Conservation (phyloP, 2,113 vertebrate genomes). For the Anguilla japonica region DNA sequence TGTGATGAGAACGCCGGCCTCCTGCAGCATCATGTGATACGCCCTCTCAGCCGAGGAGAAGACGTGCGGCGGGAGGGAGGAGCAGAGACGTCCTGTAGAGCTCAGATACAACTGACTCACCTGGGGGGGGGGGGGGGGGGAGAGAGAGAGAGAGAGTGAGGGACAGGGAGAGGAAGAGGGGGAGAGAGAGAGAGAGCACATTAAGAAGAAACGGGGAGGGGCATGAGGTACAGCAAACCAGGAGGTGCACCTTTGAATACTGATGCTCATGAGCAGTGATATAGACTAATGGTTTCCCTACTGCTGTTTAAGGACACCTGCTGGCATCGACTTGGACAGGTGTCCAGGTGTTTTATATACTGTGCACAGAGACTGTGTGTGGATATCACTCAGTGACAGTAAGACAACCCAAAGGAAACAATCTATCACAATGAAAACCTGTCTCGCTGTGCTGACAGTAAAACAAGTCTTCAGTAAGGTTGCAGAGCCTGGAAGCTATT, state of each 20-base stretch:
- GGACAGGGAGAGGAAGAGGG: neutral
- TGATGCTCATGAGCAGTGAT: too few relatives aligned
- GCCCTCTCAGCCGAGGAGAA: constrained; percentile 91
- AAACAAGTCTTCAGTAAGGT: neutral
- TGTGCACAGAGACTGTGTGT: too few relatives aligned
- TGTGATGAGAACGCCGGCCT: constrained; percentile 80
- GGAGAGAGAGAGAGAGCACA: neutral
- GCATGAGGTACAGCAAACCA: too few relatives aligned
- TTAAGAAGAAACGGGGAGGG: neutral
- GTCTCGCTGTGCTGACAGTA: neutral
- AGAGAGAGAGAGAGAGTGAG: constrained; percentile 25
- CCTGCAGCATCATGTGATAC: constrained; percentile 89
- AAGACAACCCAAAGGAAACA: neutral
- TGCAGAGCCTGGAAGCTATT: neutral
- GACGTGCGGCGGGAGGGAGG: constrained; percentile 90
- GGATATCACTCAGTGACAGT: neutral
- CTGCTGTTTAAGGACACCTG: too few relatives aligned
- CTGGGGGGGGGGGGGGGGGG: constrained; percentile 58
- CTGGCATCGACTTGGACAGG: too few relatives aligned
- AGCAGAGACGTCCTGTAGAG: constrained; percentile 77
- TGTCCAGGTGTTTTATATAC: too few relatives aligned
- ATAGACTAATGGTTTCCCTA: too few relatives aligned
- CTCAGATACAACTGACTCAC: constrained; percentile 91
- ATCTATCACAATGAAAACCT: neutral
- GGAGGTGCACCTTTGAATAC: too few relatives aligned